These are phyloP conservation scores for Eupeodes latifasciatus DNA, from an alignment of 2,888 invertebrate species.

Conservation along the genomic window DNA sequence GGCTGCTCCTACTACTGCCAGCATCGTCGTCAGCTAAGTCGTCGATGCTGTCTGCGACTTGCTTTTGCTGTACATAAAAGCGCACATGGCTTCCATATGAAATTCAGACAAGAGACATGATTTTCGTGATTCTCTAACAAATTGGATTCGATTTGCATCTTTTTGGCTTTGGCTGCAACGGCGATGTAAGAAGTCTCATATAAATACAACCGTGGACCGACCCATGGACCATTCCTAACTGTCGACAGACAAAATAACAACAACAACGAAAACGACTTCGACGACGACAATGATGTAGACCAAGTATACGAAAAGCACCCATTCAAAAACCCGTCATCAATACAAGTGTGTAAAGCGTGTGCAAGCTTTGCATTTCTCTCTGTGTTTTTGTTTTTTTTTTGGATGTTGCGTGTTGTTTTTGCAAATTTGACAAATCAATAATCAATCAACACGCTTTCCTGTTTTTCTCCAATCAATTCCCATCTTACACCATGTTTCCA, in stretches of 20 bases:
- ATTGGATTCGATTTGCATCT: conserved; percentile 75
- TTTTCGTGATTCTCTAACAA: conserved; percentile 73
- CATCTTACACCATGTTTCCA: neutral
- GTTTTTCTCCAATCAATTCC: conserved; percentile 10
- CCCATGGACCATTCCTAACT: conserved; percentile 28
- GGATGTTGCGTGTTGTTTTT: conserved; percentile 13
- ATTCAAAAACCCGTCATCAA: neutral
- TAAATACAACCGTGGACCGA: neutral
- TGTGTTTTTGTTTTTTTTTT: neutral
- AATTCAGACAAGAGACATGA: conserved; percentile 64
- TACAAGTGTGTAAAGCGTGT: neutral
- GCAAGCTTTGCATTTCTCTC: conserved; percentile 6
- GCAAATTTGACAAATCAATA: conserved; percentile 73
- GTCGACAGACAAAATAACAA: neutral
- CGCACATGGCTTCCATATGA: conserved; percentile 67
- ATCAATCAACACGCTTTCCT: conserved; percentile 68
- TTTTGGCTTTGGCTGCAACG: neutral
- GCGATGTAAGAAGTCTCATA: neutral
- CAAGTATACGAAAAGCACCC: conserved; percentile 5
- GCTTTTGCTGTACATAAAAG: conserved; percentile 25
- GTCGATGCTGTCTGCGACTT: too few relatives aligned
- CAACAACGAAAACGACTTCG: neutral
- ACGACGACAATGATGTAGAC: neutral
- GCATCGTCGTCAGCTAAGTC: too few relatives aligned
- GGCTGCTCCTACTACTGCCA: neutral